These are phyloP conservation scores for Papilio glaucus DNA, from an alignment of 1,140 invertebrate species.

Conservation along the genomic window DNA sequence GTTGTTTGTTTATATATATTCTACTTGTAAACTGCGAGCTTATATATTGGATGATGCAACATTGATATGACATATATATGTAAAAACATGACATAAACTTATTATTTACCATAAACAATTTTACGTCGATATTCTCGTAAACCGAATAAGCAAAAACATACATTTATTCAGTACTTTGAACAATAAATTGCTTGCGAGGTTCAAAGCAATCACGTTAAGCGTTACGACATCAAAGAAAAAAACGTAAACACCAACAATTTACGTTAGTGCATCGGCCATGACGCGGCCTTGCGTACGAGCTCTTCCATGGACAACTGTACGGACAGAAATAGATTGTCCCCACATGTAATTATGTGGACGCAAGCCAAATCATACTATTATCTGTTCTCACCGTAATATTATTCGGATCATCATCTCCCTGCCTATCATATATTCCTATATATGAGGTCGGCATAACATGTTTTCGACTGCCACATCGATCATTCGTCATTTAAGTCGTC, in stretches of 20 bases:
- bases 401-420: too few relatives aligned
- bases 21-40: too few relatives aligned
- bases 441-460: too few relatives aligned
- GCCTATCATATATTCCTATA: too few relatives aligned
- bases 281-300: conserved; percentile 40
- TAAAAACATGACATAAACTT: not conserved
- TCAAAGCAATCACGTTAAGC: conserved; percentile 20
- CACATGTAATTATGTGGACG: conserved; percentile 43
- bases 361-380: conserved; percentile 44
- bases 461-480: too few relatives aligned
- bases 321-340: conserved; percentile 44
- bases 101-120: not conserved
- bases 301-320: conserved; percentile 42
- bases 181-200: conserved; percentile 3
- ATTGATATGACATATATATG: not conserved
- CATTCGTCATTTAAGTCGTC: too few relatives aligned
- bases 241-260: conserved; percentile 9
- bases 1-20: too few relatives aligned
- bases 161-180: not conserved
- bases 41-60: too few relatives aligned
- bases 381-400: conserved; percentile 44
- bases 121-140: not conserved
- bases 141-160: not conserved
- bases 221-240: not conserved
- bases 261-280: conserved; percentile 36